phyloP scores from a whole-genome alignment of 2,113 vertebrate species.

The Sinocyclocheilus grahami region DNA sequence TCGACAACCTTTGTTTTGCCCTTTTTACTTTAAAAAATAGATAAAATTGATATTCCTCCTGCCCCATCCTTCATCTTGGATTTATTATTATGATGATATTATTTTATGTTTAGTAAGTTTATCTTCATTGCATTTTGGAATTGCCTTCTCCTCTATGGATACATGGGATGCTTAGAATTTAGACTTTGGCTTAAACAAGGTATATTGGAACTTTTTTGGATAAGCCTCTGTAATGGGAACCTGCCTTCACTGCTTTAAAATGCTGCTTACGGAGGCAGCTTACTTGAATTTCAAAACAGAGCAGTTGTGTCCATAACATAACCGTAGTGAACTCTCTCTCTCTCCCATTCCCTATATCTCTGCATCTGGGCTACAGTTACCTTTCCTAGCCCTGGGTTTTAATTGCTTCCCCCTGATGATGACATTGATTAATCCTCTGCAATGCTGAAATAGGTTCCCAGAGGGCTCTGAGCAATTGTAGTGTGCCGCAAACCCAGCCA shows the following conservation, averaged over 20 bases:
- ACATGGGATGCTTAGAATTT: too few relatives aligned
- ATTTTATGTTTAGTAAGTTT: too few relatives aligned
- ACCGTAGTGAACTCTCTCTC: background rate
- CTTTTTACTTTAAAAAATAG: too few relatives aligned
- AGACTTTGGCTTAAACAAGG: too few relatives aligned
- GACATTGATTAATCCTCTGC: conserved; percentile 55
- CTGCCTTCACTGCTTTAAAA: background rate
- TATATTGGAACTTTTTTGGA: too few relatives aligned
- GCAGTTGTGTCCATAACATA: conserved; percentile 9
- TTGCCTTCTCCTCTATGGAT: too few relatives aligned
- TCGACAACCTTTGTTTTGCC: too few relatives aligned
- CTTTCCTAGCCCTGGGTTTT: conserved; percentile 42
- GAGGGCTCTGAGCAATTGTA: conserved; percentile 35
- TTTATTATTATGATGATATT: too few relatives aligned
- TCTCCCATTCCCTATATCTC: conserved; percentile 2
- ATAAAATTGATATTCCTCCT: too few relatives aligned
- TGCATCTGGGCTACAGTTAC: conserved; percentile 34
- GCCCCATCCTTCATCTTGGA: too few relatives aligned
- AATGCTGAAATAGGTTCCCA: conserved; percentile 46
- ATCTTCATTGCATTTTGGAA: too few relatives aligned
- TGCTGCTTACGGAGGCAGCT: background rate
- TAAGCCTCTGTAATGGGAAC: background rate
- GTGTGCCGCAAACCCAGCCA: conserved; percentile 9
- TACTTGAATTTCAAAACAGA: background rate
- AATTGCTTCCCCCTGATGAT: conserved; percentile 54